Percentiles rank a stretch among this genome's conserved stretches.
Evolutionary conservation across 2,888 invertebrate species (phyloP).

Genomic region (Tillus elongatus): DNA sequence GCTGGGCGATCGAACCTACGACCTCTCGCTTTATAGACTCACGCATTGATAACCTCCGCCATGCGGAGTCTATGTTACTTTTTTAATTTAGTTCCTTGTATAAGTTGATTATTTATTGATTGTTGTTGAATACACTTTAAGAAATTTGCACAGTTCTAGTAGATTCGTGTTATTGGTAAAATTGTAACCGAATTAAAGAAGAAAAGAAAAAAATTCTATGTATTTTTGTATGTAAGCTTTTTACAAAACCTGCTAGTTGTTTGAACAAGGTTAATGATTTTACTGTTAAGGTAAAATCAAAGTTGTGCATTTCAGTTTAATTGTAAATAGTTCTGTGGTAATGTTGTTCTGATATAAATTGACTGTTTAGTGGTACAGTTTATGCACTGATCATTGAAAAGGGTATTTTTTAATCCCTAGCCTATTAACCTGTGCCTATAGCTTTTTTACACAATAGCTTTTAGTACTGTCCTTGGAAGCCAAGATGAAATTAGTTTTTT

Average conservation of each 20-base stretch:
- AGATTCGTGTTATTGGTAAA: conserved; percentile 1
- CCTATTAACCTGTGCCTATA: conserved; percentile 34
- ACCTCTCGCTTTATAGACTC: no score
- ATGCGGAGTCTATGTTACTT: no score
- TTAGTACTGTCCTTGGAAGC: conserved; percentile 22
- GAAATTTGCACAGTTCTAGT: no score
- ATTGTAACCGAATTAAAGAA: conserved; percentile 1
- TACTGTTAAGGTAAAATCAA: conserved; percentile 1
- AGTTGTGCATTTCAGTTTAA: conserved; percentile 1
- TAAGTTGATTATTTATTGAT: no score
- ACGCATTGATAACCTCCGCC: no score
- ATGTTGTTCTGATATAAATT: neutral
- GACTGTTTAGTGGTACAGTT: conserved; percentile 19
- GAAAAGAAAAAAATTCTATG: conserved; percentile 13
- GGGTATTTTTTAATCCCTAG: conserved; percentile 22
- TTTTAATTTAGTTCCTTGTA: no score
- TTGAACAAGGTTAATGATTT: no score
- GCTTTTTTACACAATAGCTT: conserved; percentile 31
- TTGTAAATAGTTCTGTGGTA: conserved; percentile 1
- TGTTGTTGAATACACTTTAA: no score
- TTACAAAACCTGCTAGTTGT: conserved; percentile 12
- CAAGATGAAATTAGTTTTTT: conserved; percentile 16
- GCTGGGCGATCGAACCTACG: no score
- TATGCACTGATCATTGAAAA: conserved; percentile 21
- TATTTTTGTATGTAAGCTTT: conserved; percentile 18